phyloP scores from a whole-genome alignment of 2,797 vertebrate species.

The Peromyscus nudipes region DNA sequence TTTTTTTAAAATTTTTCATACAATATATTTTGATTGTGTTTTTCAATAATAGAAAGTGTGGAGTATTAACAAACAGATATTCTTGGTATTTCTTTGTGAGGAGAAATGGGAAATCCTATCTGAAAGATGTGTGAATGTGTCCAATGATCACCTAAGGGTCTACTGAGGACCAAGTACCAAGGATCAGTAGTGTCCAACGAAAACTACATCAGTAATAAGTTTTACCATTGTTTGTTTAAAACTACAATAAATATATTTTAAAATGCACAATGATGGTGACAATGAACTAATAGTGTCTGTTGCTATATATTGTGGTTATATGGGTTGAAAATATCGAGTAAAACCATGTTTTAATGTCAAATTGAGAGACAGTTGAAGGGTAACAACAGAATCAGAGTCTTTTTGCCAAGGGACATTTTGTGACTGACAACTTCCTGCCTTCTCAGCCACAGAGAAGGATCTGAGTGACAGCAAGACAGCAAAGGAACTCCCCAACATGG shows the following conservation, averaged over 20 bases:
- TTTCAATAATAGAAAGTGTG: neutral
- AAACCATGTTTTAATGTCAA: neutral
- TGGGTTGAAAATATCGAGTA: neutral
- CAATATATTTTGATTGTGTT: neutral
- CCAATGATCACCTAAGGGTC: no score
- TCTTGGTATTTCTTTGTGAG: neutral
- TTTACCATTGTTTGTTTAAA: neutral
- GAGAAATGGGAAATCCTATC: neutral
- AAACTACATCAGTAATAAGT: neutral
- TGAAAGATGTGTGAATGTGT: neutral
- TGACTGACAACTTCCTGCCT: conserved; percentile 60
- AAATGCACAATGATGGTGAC: neutral
- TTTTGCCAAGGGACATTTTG: conserved; percentile 33
- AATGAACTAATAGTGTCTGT: neutral
- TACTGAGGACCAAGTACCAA: neutral
- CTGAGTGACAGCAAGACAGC: conserved; percentile 71
- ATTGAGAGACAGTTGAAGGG: neutral
- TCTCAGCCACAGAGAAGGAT: conserved; percentile 64
- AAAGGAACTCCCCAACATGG: conserved; percentile 59
- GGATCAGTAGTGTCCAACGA: neutral
- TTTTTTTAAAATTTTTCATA: neutral
- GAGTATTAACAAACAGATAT: neutral
- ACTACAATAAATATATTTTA: neutral
- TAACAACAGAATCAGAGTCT: neutral
- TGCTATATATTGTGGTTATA: neutral